phyloP scores from a whole-genome alignment of 2,888 invertebrate genomes.

The Salticus scenicus region DNA sequence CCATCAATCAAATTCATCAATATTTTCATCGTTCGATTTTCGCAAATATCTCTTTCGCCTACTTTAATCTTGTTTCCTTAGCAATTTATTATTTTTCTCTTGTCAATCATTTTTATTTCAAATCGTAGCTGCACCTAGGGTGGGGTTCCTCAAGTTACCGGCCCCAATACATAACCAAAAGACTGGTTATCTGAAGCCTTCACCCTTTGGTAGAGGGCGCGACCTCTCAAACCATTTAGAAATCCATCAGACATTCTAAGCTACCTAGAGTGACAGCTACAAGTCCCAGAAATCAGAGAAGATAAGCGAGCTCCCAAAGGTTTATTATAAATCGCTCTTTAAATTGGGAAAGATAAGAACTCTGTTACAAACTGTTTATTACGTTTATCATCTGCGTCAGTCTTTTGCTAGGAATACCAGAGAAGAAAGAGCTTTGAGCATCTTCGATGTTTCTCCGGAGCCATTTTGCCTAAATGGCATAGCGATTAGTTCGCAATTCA shows the following conservation, averaged over 20 bases:
- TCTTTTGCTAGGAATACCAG: not conserved
- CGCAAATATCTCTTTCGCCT: not conserved
- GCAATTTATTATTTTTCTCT: not conserved
- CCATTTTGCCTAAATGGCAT: not conserved
- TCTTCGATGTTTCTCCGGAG: not conserved
- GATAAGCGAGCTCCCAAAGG: not conserved
- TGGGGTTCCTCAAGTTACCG: constrained; percentile 50
- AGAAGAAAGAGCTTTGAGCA: not conserved
- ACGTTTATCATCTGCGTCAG: not conserved
- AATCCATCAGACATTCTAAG: not conserved
- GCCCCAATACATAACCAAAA: constrained; percentile 52
- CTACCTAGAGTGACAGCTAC: not conserved
- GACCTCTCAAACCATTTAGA: not conserved
- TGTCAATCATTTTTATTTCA: not conserved
- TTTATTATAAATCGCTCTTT: constrained; percentile 3
- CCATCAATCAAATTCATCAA: not conserved
- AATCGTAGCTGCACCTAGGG: constrained; percentile 11
- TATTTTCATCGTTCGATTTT: too few species aligned
- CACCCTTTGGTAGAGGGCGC: constrained; percentile 32
- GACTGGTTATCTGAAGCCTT: constrained; percentile 53
- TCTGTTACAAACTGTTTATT: constrained; percentile 2
- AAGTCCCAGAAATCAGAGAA: constrained; percentile 3
- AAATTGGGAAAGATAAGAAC: constrained; percentile 1
- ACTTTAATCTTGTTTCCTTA: not conserved
- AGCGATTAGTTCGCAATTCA: not conserved